These are phyloP conservation scores for Dinothrombium tinctorium DNA, from an alignment of 1,140 invertebrate species.

Conservation along the genomic window DNA sequence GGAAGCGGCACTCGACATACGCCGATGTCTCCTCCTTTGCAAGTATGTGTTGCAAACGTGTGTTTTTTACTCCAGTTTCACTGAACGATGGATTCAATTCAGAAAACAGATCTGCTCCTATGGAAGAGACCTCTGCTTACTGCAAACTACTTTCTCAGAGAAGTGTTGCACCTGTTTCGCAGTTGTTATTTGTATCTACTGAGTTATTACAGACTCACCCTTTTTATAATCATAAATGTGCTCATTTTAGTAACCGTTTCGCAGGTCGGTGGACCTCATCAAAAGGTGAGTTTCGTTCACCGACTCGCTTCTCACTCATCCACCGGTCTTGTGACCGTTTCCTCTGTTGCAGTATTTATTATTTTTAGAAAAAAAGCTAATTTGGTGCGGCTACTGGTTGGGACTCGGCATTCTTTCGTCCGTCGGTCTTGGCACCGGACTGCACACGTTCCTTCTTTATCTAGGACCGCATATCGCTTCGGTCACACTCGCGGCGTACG, in stretches of 20 bases:
- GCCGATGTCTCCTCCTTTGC: no score
- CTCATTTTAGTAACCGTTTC: conserved; percentile 23
- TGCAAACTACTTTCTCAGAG: conserved; percentile 25
- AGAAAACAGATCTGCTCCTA: conserved; percentile 46
- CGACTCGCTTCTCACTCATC: no score
- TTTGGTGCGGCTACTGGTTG: conserved; percentile 79
- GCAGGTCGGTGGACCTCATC: conserved; percentile 31
- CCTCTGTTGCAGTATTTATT: no score
- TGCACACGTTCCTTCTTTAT: conserved; percentile 95
- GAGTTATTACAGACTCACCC: conserved; percentile 17
- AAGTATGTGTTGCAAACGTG: no score
- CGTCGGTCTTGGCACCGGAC: conserved; percentile 84
- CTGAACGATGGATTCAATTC: no score
- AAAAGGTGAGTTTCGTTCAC: no score
- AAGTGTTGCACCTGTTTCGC: neutral
- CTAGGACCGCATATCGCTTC: conserved; percentile 40
- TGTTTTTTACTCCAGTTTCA: no score
- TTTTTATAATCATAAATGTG: conserved; percentile 22
- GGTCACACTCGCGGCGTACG: conserved; percentile 94
- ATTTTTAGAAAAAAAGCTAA: conserved; percentile 16
- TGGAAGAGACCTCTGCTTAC: conserved; percentile 65
- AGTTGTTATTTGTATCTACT: conserved; percentile 1
- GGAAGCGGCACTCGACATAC: no score
- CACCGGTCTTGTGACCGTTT: no score
- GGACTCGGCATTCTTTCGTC: conserved; percentile 85